Base-by-base conservation (phyloP, 2,797 vertebrate genomes). In the Distichodus sexfasciatus region DNA sequence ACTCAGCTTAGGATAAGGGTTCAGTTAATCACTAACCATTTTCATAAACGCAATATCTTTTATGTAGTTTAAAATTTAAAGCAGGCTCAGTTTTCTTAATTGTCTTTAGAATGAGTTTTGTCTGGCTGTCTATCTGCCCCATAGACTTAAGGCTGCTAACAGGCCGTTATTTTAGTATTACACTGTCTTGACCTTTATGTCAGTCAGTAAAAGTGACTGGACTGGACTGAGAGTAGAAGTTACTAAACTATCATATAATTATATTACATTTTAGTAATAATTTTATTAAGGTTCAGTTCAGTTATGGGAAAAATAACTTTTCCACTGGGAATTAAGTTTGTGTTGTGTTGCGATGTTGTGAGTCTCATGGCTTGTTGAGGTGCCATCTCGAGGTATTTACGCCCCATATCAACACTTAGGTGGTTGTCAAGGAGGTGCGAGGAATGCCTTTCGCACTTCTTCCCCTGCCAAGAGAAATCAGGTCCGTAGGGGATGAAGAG, bases 341-440 rank as follows among this genome's bases (percentile, higher is more conserved):
- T 28, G n/a, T 10, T 7, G n/a, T 40, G 54, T 28, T 48, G 31
- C 60, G 44, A 26, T 24, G 15, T 33, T 69, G 24, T 47, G n/a
- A 19, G 33, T 60, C n/a, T 19, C 33, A 15, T 47, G 17, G 15
- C 50, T 46, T 63, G 50, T 47, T 26, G 15, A 24, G 38, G 38
- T 60, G 57, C n/a, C 69, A 57, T 8, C 40, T 40, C 35, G 8
- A 31, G 33, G 41, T 64, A 71, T 64, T 71, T 64, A 57, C 29
- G 55, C 50, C 6, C 68, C 23, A 12, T 26, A 57, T 71, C 41
- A 63, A 48, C 60, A 59, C 64, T 74, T 66, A 58, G 53, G 47
- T 50, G 46, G 40, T 63, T 62, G 62, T 62, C 61, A 69, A 62
- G 66, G 71, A 60, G 66, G 54, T 72, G 47, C 21, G 23, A 72